These are phyloP conservation scores for Teleogryllus occipitalis DNA, from an alignment of 1,140 invertebrate genomes.

Conservation along the genomic window DNA sequence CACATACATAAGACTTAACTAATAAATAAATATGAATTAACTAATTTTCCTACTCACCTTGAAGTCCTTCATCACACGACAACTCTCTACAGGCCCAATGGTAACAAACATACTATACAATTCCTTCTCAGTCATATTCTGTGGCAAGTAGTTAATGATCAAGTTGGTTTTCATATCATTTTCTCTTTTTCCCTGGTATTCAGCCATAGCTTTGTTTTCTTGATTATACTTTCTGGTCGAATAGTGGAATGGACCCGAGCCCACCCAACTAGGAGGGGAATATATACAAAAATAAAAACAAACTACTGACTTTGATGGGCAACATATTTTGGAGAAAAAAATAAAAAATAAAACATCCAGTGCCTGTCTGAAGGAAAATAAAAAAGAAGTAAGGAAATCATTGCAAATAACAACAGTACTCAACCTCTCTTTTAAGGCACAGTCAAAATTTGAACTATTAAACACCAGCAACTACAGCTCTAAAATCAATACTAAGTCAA, in stretches of 20 bases:
- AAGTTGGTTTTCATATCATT: conserved; percentile 58
- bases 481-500: not conserved
- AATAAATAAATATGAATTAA: not conserved
- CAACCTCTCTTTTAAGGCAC: not conserved
- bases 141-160: conserved; percentile 93
- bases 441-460: not conserved
- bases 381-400: conserved; percentile 6
- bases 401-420: not conserved
- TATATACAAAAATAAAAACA: conserved; percentile 19
- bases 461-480: not conserved
- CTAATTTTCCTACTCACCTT: conserved; percentile 46
- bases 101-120: conserved; percentile 79
- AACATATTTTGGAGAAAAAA: conserved; percentile 16
- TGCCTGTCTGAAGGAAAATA: conserved; percentile 18
- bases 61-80: conserved; percentile 85
- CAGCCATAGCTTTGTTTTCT: conserved; percentile 10
- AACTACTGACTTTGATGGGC: conserved; percentile 12
- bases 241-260: conserved; percentile 15
- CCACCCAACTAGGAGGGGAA: conserved; percentile 17
- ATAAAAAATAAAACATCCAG: conserved; percentile 14
- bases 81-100: conserved; percentile 78
- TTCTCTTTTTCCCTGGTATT: conserved; percentile 11
- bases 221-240: not conserved
- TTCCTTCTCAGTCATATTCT: conserved; percentile 85
- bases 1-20: not conserved